These are phyloP conservation scores for Perizoma affinitatum DNA, from an alignment of 2,888 invertebrate species.

Conservation along the genomic window DNA sequence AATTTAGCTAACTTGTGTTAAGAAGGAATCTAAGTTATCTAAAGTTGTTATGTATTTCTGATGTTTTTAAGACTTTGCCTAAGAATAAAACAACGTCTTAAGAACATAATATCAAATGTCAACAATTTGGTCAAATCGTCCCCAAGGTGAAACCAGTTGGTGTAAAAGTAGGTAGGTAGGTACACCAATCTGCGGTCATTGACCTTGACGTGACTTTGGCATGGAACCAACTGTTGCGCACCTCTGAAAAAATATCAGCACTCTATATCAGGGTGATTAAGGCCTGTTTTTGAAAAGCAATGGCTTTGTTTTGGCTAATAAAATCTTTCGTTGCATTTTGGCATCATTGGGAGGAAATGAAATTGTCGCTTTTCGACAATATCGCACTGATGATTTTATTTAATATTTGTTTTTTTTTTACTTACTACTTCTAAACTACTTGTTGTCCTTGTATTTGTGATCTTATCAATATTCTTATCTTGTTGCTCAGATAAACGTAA, in stretches of 20 bases:
- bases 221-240: slow-evolving; percentile 48
- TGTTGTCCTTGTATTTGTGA: background rate
- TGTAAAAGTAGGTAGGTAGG: slow-evolving; percentile 12
- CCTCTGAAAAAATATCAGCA: slow-evolving; percentile 28
- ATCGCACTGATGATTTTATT: background rate
- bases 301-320: slow-evolving; percentile 14
- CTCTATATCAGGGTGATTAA: slow-evolving; percentile 26
- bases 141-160: slow-evolving; percentile 54
- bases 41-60: too few relatives aligned
- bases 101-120: slow-evolving; percentile 6
- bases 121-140: slow-evolving; percentile 36
- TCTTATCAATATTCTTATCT: slow-evolving; percentile 4
- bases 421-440: too few relatives aligned
- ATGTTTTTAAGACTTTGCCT: too few relatives aligned
- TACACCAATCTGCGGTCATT: slow-evolving; percentile 53
- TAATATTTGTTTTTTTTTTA: background rate
- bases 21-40: too few relatives aligned
- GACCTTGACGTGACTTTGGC: slow-evolving; percentile 62
- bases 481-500: slow-evolving; percentile 25
- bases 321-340: slow-evolving; percentile 29
- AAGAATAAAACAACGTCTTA: too few relatives aligned
- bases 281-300: slow-evolving; percentile 17
- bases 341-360: slow-evolving; percentile 36
- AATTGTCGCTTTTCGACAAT: slow-evolving; percentile 11
- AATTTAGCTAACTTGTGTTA: too few relatives aligned